phyloP scores from a whole-genome alignment of 2,888 invertebrate species.

The Ophonus ardosiacus region DNA sequence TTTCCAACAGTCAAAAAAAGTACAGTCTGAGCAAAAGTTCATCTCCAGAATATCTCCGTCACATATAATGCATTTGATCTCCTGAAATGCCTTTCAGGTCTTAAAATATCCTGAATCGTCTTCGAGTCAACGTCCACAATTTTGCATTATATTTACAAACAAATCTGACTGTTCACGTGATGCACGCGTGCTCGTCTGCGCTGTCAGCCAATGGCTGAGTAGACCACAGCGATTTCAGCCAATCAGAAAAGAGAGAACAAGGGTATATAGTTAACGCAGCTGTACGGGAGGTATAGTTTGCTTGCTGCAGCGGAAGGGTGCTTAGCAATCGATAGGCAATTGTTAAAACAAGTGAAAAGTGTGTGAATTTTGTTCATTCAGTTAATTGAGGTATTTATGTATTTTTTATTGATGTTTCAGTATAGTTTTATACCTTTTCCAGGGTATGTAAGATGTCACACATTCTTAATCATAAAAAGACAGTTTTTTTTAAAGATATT shows the following conservation, averaged over 20 bases:
- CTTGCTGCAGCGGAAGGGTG: neutral
- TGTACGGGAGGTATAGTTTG: neutral
- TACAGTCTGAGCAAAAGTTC: neutral
- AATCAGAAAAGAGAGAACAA: neutral
- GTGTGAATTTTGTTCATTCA: neutral
- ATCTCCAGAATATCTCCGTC: neutral
- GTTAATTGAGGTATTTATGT: neutral
- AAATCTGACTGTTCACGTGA: conserved; percentile 51
- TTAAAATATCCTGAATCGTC: neutral
- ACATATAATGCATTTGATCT: neutral
- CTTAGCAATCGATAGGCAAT: neutral
- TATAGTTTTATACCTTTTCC: no score
- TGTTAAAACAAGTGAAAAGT: neutral
- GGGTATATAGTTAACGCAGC: neutral
- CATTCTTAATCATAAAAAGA: no score
- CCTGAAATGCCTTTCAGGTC: neutral
- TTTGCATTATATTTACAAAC: conserved; percentile 37
- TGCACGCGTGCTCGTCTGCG: conserved; percentile 25
- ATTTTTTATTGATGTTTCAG: no score
- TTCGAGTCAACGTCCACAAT: neutral
- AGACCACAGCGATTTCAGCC: neutral
- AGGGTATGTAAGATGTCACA: no score
- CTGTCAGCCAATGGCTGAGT: conserved; percentile 6
- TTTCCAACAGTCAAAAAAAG: neutral
- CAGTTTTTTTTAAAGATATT: no score